Evolutionary conservation across 2,888 invertebrate species (phyloP), one percentile per base, ranked within the genome.

Genomic region (Drosophila pullipes): DNA sequence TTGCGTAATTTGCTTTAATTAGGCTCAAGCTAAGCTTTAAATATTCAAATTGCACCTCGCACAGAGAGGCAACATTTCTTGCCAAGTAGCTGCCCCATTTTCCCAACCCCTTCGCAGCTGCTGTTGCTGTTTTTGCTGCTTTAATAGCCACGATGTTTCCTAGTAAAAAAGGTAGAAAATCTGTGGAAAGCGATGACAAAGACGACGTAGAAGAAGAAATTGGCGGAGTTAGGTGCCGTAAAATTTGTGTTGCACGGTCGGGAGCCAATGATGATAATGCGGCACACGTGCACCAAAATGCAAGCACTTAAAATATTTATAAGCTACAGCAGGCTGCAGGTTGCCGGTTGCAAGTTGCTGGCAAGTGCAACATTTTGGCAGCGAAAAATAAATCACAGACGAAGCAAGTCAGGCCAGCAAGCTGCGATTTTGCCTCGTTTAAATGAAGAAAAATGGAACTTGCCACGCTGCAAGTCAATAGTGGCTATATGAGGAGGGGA

Each of bases 261-360:
- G n/a, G 37, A 28, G 47, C 30, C 77, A 73, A 74, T 85, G 89
- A 85, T 81, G 82, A 89, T 81, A 89, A 89, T 89, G 90, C 80
- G 67, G 74, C 90, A 89, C 89, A 87, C 89, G 90, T 87, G 90
- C 84, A 85, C 67, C 67, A 89, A 90, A 87, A 85, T 87, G 89
- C 90, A 86, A 75, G 84, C 77, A 86, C 89, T 90, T 89, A 82
- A 85, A 87, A 89, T 87, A 87, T 87, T 90, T 86, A 87, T 90
- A 86, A 89, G 89, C 76, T 78, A 64, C 71, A 68, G 74, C 73
- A 66, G 63, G 58, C 50, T 69, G 65, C 62, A 61, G 47, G 47
- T 25, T 47, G 47, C 25, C 25, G 47, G 47, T 47, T 47, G 47
- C 47, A 47, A 25, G 47, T 9, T 47, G 10, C 9, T 25, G 47